Conservation (phyloP, 2,888 invertebrate genomes). For the Hirtodrosophila histrioides region DNA sequence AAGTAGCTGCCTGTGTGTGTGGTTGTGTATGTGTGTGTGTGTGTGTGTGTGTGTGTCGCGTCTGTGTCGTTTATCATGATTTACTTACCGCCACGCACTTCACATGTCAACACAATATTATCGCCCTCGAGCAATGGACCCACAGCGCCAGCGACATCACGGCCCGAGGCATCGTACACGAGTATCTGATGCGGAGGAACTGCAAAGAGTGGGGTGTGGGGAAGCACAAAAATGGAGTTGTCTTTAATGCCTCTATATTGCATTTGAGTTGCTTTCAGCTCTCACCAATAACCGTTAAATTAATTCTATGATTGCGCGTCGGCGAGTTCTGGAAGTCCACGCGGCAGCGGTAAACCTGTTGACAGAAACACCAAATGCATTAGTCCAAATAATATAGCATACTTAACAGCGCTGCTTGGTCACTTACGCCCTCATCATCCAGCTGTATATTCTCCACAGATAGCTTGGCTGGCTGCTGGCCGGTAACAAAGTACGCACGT, state of each 20-base stretch:
- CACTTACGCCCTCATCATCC: slow-evolving; percentile 91
- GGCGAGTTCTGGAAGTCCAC: slow-evolving; percentile 96
- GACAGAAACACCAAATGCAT: slow-evolving; percentile 42
- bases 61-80: slow-evolving; percentile 76
- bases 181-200: slow-evolving; percentile 95
- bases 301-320: slow-evolving; percentile 94
- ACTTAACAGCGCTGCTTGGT: slow-evolving; percentile 5
- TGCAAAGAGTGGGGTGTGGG: slow-evolving; percentile 81
- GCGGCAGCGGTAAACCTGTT: slow-evolving; percentile 90
- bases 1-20: slow-evolving; percentile 62
- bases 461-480: slow-evolving; percentile 91
- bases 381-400: slow-evolving; percentile 22
- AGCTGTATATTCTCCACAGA: slow-evolving; percentile 93
- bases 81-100: slow-evolving; percentile 93
- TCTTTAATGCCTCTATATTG: slow-evolving; percentile 59
- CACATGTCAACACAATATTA: slow-evolving; percentile 92
- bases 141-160: slow-evolving; percentile 90
- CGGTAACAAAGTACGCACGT: slow-evolving; percentile 93
- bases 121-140: slow-evolving; percentile 93
- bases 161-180: slow-evolving; percentile 93
- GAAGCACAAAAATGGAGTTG: slow-evolving; percentile 62
- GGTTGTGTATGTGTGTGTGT: slow-evolving; percentile 17
- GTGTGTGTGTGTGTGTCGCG: slow-evolving; percentile 36
- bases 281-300: slow-evolving; percentile 94
- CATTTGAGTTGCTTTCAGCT: slow-evolving; percentile 83